These are phyloP conservation scores for Sphecodes monilicornis DNA, from an alignment of 2,888 invertebrate genomes.

Conservation along the genomic window DNA sequence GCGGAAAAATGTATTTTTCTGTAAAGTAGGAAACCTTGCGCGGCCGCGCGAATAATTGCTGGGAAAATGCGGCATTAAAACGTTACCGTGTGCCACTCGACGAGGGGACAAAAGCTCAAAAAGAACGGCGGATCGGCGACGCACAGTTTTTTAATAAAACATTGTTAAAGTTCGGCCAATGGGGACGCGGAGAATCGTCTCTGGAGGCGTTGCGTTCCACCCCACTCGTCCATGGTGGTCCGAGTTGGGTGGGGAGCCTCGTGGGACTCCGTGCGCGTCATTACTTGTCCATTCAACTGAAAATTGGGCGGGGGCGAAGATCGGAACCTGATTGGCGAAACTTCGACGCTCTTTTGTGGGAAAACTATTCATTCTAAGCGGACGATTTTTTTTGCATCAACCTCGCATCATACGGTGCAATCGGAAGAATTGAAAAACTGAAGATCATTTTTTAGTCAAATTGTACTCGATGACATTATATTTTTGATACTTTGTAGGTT, in stretches of 20 bases:
- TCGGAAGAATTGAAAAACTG: not conserved
- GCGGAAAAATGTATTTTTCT: not conserved
- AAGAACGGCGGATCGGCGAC: not conserved
- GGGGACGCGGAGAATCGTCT: not conserved
- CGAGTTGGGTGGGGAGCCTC: not conserved
- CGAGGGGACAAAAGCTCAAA: not conserved
- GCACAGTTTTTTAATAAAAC: not conserved
- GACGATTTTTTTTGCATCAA: not conserved
- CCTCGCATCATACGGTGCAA: not conserved
- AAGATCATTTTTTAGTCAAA: too few relatives aligned
- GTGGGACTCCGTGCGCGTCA: not conserved
- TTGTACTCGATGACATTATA: too few relatives aligned
- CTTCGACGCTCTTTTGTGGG: not conserved
- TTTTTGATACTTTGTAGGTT: too few relatives aligned
- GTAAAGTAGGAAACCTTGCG: not conserved
- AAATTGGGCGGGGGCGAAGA: not conserved
- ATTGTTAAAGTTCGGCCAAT: not conserved
- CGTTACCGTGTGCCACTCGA: not conserved
- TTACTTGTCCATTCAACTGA: not conserved
- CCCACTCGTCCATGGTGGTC: not conserved
- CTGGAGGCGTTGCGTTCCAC: not conserved
- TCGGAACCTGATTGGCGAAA: not conserved
- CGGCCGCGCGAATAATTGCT: not conserved
- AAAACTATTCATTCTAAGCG: not conserved
- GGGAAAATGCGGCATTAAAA: not conserved